Base-by-base conservation (phyloP, 1,140 invertebrate species). In the Brachystomella parvula region DNA sequence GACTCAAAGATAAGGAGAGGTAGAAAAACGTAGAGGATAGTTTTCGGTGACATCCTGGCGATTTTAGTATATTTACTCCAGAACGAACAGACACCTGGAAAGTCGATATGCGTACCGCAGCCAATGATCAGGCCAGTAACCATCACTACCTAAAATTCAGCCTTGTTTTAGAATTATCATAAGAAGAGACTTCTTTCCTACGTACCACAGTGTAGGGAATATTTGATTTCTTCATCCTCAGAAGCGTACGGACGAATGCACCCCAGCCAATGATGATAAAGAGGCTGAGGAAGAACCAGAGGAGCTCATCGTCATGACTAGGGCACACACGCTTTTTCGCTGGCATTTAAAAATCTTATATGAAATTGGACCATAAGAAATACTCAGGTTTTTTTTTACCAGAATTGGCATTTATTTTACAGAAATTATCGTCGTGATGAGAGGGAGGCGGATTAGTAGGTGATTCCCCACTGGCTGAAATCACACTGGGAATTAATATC, bases 1-100 rank as follows among this genome's bases (percentile, higher is more conserved):
- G 77, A 77, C 67, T 82, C 80, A 72, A 80, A 82, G 28, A 82
- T 79, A n/a, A 81, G 77, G 15, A 79, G 75, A 2, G 80, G 80
- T 47, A 81, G 71, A 71, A 81, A 81, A 9, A 78, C 72, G 66
- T 76, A 74, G 19, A 81, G 74, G n/a, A 80, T 74, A 3, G 78
- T 72, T 66, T 79, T 75, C 0, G 79, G 77, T 58, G 78, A 74
- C 3, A 76, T 71, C 15, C 75, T 68, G 3, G 76, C 73, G 3
- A 75, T 66, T 21, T 64, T 61, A 1, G 72, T 75, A 58, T 70
- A 75, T 9, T 29, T 60, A 15, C 56, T 70, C 65, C 69, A 70
- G 15, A 57, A 24, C 24, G 26, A 53, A 62, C 66, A 67, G 21
- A 63, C 0, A 78, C 9, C 21, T 53, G 9, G 12, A 6, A 6